Percentiles rank a stretch among this genome's conserved stretches.
Evolutionary conservation across 2,797 vertebrate genomes (phyloP).

Genomic region (Danio kyathit): DNA sequence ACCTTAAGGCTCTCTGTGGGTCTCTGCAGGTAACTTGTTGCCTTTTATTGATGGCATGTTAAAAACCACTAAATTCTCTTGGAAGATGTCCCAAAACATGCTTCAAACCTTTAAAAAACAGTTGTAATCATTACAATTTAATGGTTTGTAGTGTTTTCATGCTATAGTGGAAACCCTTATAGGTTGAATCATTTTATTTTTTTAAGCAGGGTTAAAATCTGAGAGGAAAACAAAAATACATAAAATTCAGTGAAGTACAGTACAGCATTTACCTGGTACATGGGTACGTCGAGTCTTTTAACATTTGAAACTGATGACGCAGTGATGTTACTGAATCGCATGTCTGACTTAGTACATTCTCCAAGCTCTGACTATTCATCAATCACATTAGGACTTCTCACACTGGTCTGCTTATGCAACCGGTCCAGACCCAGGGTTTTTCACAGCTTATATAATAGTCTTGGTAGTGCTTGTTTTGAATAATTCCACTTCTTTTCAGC

Average conservation of each 20-base stretch:
- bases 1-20: no score
- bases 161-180: no score
- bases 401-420: conserved; percentile 45
- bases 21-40: no score
- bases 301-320: conserved; percentile 19
- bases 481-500: conserved; percentile 7
- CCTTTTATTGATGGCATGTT: no score
- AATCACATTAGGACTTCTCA: conserved; percentile 33
- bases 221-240: background rate
- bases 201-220: no score
- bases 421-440: conserved; percentile 10
- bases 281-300: background rate
- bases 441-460: conserved; percentile 32
- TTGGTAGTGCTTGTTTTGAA: conserved; percentile 21
- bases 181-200: no score
- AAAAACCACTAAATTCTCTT: no score
- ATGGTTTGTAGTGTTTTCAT: no score
- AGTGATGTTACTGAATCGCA: conserved; percentile 28
- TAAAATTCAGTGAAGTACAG: background rate
- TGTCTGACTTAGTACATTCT: conserved; percentile 51
- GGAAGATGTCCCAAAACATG: no score
- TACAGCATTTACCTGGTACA: background rate
- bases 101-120: no score
- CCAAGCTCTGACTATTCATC: conserved; percentile 29
- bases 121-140: no score